Evolutionary conservation across 2,797 vertebrate species (phyloP).

Genomic region (Acanthurus leucopareius): DNA sequence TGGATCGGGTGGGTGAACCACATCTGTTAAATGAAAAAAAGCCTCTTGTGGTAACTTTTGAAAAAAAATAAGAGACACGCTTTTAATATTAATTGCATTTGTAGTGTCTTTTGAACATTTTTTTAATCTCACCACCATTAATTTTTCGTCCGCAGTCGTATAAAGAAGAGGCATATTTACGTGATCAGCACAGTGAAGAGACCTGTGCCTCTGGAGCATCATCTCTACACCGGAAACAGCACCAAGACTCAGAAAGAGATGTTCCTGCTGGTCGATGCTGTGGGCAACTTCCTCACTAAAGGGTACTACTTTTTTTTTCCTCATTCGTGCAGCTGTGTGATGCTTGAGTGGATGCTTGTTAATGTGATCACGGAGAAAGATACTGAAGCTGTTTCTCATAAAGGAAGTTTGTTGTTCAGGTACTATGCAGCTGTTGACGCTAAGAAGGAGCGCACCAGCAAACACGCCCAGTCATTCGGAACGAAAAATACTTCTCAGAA

Average conservation of each 20-base stretch:
- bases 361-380: background rate
- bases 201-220: constrained; percentile 92
- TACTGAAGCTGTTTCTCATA: background rate
- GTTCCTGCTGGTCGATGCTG: constrained; percentile 89
- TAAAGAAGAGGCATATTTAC: constrained; percentile 92
- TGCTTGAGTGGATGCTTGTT: background rate
- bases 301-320: constrained; percentile 80
- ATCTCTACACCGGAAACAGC: constrained; percentile 95
- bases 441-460: constrained; percentile 93
- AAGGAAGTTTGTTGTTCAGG: constrained; percentile 72
- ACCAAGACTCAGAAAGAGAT: constrained; percentile 93
- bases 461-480: constrained; percentile 94
- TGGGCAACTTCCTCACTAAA: constrained; percentile 90
- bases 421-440: constrained; percentile 91
- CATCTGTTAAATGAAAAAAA: background rate
- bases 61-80: background rate
- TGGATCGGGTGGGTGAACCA: constrained; percentile 91
- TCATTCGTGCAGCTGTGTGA: background rate
- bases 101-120: background rate
- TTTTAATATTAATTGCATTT: background rate
- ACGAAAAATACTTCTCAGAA: constrained; percentile 84
- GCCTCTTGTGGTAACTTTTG: background rate
- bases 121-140: fast-evolving
- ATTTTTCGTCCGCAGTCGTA: constrained; percentile 80
- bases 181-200: constrained; percentile 93